Evolutionary conservation across 2,113 vertebrate species (phyloP).

Genomic region (Ammodytes marinus): DNA sequence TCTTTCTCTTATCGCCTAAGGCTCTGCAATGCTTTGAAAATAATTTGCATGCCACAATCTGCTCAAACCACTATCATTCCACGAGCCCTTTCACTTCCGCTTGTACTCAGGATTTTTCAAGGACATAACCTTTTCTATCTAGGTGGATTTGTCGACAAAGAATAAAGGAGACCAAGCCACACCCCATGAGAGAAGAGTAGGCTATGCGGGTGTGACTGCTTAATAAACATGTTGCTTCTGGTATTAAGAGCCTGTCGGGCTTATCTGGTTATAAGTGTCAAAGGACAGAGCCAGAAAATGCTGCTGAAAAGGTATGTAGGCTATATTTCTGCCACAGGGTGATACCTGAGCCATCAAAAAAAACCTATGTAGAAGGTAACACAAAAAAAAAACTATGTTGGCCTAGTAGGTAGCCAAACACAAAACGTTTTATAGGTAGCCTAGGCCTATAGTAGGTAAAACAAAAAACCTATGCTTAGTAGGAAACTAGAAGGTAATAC

Average conservation of each 20-base stretch:
- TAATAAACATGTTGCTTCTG: not conserved
- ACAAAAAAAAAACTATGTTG: no score
- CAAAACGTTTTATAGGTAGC: no score
- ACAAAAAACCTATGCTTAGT: no score
- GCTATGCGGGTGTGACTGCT: constrained; percentile 9
- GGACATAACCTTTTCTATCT: not conserved
- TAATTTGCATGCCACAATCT: not conserved
- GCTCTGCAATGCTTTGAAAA: not conserved
- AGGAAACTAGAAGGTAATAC: no score
- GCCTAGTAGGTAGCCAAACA: no score
- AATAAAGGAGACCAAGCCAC: constrained; percentile 8
- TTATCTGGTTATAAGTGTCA: not conserved
- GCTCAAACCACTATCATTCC: not conserved
- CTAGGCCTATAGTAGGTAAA: no score
- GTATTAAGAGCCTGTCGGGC: not conserved
- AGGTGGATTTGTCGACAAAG: not conserved
- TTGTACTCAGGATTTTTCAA: not conserved
- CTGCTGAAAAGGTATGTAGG: not conserved
- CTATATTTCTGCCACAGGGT: no score
- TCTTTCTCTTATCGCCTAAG: not conserved
- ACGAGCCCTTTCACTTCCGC: not conserved
- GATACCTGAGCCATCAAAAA: no score
- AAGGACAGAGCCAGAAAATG: not conserved
- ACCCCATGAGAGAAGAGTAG: not conserved
- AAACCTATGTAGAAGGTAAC: no score